Evolutionary conservation across 2,888 invertebrate genomes (phyloP).

Genomic region (Therioaphis trifolii): DNA sequence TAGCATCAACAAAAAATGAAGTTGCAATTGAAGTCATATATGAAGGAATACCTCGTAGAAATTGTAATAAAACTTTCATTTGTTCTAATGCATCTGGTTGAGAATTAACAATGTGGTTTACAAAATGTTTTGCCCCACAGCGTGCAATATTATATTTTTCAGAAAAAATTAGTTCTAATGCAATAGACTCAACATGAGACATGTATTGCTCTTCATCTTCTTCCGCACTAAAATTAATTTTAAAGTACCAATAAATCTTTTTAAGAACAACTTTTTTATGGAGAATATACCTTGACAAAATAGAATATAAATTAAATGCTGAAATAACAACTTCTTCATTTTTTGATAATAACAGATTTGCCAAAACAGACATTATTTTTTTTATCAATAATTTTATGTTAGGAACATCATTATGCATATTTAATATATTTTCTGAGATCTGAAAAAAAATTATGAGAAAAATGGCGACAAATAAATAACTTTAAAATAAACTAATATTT

Average conservation of each 20-base stretch:
- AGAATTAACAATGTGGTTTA: slow-evolving; percentile 13
- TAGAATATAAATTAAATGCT: slow-evolving; percentile 29
- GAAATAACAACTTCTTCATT: slow-evolving; percentile 44
- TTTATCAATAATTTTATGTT: slow-evolving; percentile 11
- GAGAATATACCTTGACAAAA: slow-evolving; percentile 28
- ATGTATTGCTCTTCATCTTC: slow-evolving; percentile 5
- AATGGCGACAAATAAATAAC: not conserved
- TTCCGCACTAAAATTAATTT: slow-evolving; percentile 19
- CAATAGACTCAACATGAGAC: slow-evolving; percentile 29
- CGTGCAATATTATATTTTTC: slow-evolving; percentile 41
- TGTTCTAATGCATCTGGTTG: slow-evolving; percentile 9
- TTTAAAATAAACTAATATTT: not conserved
- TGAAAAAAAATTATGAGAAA: slow-evolving; percentile 4
- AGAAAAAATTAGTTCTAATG: slow-evolving; percentile 55
- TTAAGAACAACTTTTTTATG: not conserved
- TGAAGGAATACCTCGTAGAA: slow-evolving; percentile 25
- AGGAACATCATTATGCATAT: not conserved
- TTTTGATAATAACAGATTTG: slow-evolving; percentile 33
- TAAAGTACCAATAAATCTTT: not conserved
- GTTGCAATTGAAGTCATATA: not conserved
- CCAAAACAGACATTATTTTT: slow-evolving; percentile 20
- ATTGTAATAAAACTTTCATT: slow-evolving; percentile 30
- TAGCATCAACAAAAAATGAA: slow-evolving; percentile 27
- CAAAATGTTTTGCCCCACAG: slow-evolving; percentile 35
- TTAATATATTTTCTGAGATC: slow-evolving; percentile 20